Percentiles rank a stretch among this genome's conserved stretches.
phyloP scores from a whole-genome alignment of 2,888 invertebrate genomes.

The Prenolepis imparis region DNA sequence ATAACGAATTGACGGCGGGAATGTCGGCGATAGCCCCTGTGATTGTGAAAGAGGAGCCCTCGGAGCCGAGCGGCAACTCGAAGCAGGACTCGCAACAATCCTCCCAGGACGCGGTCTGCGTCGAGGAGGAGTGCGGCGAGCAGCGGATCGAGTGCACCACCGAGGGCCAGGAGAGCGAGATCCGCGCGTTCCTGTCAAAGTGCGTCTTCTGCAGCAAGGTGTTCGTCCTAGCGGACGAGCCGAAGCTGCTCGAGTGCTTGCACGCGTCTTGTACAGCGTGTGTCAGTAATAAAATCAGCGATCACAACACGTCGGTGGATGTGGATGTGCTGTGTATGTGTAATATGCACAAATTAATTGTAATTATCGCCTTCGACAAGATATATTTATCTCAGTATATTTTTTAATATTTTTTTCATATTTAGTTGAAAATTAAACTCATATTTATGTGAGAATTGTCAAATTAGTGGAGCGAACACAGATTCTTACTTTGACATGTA shows the following conservation, averaged over 20 bases:
- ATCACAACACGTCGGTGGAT: slow-evolving; percentile 85
- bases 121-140: slow-evolving; percentile 80
- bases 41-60: slow-evolving; percentile 81
- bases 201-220: slow-evolving; percentile 86
- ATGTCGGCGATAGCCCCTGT: slow-evolving; percentile 67
- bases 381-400: neutral
- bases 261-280: slow-evolving; percentile 94
- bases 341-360: neutral
- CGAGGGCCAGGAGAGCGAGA: slow-evolving; percentile 81
- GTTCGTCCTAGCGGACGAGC: slow-evolving; percentile 88
- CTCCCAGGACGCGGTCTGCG: slow-evolving; percentile 67
- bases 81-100: slow-evolving; percentile 78
- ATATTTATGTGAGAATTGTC: too few species aligned
- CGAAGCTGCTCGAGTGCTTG: slow-evolving; percentile 95
- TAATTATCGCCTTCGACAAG: neutral
- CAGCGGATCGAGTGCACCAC: slow-evolving; percentile 82
- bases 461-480: too few species aligned
- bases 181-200: slow-evolving; percentile 82
- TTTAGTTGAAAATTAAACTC: too few species aligned
- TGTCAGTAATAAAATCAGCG: slow-evolving; percentile 90
- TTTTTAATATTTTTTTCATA: too few species aligned
- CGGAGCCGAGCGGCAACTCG: slow-evolving; percentile 74
- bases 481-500: too few species aligned
- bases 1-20: slow-evolving; percentile 69
- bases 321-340: slow-evolving; percentile 84